Percentiles rank a stretch among this genome's conserved stretches.
Conservation (phyloP, 2,113 vertebrate species). For the Tragelaphus imberbis region DNA sequence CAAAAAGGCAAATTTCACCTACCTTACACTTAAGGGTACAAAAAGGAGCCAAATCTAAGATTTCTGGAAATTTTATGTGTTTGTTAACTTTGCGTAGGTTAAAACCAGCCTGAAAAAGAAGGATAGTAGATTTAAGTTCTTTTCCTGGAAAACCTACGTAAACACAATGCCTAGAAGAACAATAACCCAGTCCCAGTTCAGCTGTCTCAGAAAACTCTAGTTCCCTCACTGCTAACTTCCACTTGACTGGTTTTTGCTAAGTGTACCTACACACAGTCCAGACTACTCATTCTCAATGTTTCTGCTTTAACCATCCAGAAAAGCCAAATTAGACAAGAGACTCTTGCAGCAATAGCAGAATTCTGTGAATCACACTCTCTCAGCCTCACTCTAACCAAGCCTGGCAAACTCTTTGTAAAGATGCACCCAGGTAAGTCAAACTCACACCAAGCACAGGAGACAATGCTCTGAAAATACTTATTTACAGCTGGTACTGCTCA, state of each 20-base stretch:
- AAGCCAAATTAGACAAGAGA: background rate
- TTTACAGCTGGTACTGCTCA: background rate
- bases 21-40: conserved; percentile 94
- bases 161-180: background rate
- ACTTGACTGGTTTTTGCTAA: background rate
- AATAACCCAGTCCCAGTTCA: background rate
- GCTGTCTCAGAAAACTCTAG: background rate
- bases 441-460: background rate
- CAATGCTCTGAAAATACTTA: background rate
- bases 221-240: background rate
- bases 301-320: background rate
- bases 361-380: background rate
- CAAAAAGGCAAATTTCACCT: conserved; percentile 58
- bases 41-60: conserved; percentile 94
- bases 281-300: background rate
- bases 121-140: conserved; percentile 23
- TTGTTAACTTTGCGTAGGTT: conserved; percentile 93
- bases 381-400: background rate
- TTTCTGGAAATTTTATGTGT: conserved; percentile 91
- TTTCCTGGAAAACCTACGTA: conserved; percentile 31
- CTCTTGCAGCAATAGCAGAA: background rate
- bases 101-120: conserved; percentile 85
- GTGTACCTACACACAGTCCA: background rate
- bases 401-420: background rate
- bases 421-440: background rate